These are phyloP conservation scores for Aromia moschata DNA, from an alignment of 2,888 invertebrate genomes.

Conservation along the genomic window DNA sequence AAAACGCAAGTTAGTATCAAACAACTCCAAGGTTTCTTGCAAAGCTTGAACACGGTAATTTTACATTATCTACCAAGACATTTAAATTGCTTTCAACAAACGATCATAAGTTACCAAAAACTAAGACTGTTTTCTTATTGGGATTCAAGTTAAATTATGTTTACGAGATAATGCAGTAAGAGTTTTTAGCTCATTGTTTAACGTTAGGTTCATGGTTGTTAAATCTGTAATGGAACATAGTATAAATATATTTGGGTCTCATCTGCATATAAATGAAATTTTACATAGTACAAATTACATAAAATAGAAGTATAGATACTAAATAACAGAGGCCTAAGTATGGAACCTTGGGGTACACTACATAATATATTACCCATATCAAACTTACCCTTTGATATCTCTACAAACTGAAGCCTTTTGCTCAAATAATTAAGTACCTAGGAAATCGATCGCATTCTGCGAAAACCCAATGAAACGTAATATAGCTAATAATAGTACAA, in stretches of 20 bases:
- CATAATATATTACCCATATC: background rate
- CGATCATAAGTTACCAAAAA: background rate
- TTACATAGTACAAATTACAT: no score
- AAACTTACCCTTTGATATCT: background rate
- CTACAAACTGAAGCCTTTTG: background rate
- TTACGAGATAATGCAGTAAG: background rate
- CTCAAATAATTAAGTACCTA: background rate
- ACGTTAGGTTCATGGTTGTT: background rate
- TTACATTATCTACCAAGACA: background rate
- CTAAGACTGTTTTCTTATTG: background rate
- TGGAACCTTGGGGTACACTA: background rate
- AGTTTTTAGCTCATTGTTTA: background rate
- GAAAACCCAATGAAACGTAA: background rate
- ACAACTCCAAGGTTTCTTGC: background rate
- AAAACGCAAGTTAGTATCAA: background rate
- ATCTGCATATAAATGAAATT: no score
- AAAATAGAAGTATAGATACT: background rate
- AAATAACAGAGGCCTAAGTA: background rate
- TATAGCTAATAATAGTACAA: background rate
- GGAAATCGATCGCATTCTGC: background rate
- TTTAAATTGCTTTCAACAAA: background rate
- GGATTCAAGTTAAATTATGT: background rate
- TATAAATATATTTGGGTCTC: background rate
- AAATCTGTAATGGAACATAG: background rate
- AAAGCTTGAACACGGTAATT: background rate